These are phyloP conservation scores for Epinotia nisella DNA, from an alignment of 2,888 invertebrate genomes.

Conservation along the genomic window DNA sequence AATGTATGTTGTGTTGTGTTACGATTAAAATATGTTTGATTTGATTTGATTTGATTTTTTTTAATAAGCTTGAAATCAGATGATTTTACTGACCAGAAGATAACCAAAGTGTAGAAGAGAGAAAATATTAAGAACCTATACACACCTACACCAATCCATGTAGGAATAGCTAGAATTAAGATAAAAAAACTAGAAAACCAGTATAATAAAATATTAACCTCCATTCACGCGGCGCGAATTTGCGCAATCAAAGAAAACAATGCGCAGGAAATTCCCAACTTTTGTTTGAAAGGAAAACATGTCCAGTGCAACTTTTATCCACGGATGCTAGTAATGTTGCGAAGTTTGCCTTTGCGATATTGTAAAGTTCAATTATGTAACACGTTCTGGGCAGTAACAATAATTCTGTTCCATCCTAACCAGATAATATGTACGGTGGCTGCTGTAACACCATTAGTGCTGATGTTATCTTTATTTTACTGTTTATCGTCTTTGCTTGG, in stretches of 20 bases:
- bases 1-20: too few relatives aligned
- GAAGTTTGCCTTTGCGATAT: constrained; percentile 50
- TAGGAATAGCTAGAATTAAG: too few relatives aligned
- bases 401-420: constrained; percentile 50
- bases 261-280: constrained; percentile 31
- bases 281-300: constrained; percentile 43
- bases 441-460: constrained; percentile 30
- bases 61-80: too few relatives aligned
- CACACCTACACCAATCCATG: too few relatives aligned
- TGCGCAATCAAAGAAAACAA: constrained; percentile 43
- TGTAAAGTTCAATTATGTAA: constrained; percentile 59
- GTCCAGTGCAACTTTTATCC: constrained; percentile 46
- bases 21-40: too few relatives aligned
- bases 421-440: constrained; percentile 39
- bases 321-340: constrained; percentile 48
- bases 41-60: too few relatives aligned
- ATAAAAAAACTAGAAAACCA: neutral
- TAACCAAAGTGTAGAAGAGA: too few relatives aligned
- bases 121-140: too few relatives aligned
- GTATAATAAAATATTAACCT: neutral
- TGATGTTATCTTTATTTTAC: constrained; percentile 30
- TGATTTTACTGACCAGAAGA: too few relatives aligned
- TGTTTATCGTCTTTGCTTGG: constrained; percentile 13
- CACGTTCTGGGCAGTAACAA: constrained; percentile 53
- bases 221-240: constrained; percentile 26